Conservation (phyloP, 2,113 vertebrate species). For the Setophaga coronata region DNA sequence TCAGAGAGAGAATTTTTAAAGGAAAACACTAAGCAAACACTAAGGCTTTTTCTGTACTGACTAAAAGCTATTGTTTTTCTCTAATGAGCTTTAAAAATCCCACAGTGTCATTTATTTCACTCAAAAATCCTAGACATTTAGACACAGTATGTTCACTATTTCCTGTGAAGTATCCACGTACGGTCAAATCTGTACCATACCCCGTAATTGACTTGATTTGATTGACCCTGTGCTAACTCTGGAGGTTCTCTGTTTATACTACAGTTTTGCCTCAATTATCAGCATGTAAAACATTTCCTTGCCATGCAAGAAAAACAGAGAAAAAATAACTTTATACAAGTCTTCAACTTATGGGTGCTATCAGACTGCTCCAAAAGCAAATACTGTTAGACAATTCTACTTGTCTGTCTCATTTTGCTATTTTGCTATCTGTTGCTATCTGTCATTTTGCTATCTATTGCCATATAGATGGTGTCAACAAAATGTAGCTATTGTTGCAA, state of each 20-base stretch:
- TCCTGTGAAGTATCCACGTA: background rate
- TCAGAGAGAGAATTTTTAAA: background rate
- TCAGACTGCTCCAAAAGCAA: background rate
- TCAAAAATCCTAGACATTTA: background rate
- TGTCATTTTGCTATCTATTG: background rate
- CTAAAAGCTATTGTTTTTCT: background rate
- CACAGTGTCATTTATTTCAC: background rate
- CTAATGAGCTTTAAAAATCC: accelerated
- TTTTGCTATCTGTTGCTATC: too few relatives aligned
- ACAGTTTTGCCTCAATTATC: background rate
- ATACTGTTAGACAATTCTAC: background rate
- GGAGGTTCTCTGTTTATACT: background rate
- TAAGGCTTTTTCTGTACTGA: background rate
- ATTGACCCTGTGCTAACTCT: background rate
- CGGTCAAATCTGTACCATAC: background rate
- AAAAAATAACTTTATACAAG: background rate
- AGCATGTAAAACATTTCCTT: background rate
- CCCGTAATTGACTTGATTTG: background rate
- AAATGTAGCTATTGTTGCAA: background rate
- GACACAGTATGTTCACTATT: background rate
- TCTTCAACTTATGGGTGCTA: background rate
- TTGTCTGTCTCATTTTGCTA: background rate
- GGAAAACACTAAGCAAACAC: background rate
- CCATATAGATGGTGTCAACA: background rate
- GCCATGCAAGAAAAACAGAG: background rate